These are phyloP conservation scores for Hippoglossus hippoglossus DNA, from an alignment of 2,797 vertebrate species.

Conservation along the genomic window DNA sequence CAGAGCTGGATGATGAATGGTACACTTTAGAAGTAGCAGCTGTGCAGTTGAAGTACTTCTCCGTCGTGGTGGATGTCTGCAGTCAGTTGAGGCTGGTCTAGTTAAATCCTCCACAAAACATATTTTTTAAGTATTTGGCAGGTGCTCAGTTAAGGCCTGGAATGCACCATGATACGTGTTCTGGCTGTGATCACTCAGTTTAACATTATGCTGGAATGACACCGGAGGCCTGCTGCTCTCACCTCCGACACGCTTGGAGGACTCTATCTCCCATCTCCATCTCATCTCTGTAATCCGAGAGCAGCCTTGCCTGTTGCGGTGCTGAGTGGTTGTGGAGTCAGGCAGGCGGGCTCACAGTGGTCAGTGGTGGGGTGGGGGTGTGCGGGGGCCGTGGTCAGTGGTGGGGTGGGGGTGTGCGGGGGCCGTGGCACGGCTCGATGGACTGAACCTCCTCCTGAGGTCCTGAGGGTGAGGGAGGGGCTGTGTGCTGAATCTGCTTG, in stretches of 20 bases:
- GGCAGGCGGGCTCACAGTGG: constrained; percentile 30
- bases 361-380: constrained; percentile 1
- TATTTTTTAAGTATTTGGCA: background rate
- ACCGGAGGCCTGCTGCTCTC: background rate
- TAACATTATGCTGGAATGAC: constrained; percentile 1
- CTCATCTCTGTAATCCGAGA: constrained; percentile 52
- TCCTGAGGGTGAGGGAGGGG: background rate
- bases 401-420: background rate
- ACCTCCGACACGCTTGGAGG: background rate
- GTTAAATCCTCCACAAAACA: background rate
- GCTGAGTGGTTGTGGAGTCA: constrained; percentile 42
- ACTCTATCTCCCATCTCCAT: background rate
- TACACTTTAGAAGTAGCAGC: constrained; percentile 48
- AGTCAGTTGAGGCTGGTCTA: background rate
- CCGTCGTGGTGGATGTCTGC: background rate
- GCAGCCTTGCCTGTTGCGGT: background rate
- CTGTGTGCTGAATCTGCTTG: background rate
- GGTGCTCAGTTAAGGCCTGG: background rate
- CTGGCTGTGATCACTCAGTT: background rate
- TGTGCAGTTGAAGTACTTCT: constrained; percentile 27
- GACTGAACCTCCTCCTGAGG: background rate
- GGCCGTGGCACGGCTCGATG: too few relatives aligned
- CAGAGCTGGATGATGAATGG: constrained; percentile 41
- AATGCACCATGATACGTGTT: background rate
- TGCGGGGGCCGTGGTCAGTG: constrained; percentile 11